Conservation (phyloP, 2,113 vertebrate genomes). For the Equus przewalskii region DNA sequence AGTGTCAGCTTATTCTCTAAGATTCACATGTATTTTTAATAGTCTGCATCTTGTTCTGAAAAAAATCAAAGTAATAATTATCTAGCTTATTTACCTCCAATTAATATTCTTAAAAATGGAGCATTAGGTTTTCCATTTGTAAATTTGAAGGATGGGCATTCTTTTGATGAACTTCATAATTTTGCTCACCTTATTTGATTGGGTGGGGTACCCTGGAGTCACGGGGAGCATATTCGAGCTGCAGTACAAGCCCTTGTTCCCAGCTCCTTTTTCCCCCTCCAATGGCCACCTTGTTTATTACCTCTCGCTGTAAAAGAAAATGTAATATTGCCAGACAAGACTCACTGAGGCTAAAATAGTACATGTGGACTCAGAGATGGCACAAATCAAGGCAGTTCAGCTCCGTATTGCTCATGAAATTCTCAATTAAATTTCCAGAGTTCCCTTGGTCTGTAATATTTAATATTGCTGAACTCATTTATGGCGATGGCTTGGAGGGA, state of each 20-base stretch:
- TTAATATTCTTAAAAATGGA: constrained; percentile 47
- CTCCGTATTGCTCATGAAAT: constrained; percentile 21
- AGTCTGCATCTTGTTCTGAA: not conserved
- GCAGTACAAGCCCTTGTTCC: not conserved
- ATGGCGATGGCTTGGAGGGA: not conserved
- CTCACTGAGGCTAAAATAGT: not conserved
- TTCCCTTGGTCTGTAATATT: not conserved
- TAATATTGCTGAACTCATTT: constrained; percentile 44
- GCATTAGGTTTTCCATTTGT: constrained; percentile 22
- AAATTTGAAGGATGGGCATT: not conserved
- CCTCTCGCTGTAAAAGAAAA: constrained; percentile 51
- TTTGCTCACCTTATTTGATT: constrained; percentile 35
- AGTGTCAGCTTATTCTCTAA: not conserved
- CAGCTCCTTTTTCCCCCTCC: not conserved
- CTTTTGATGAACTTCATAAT: not conserved
- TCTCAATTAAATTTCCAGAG: constrained; percentile 4
- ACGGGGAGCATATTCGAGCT: not conserved
- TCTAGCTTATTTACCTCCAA: constrained; percentile 33
- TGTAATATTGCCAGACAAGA: not conserved
- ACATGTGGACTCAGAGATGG: not conserved
- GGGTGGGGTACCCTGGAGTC: not conserved
- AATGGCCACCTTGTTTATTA: not conserved
- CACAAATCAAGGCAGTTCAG: not conserved
- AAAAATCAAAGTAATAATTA: constrained; percentile 32
- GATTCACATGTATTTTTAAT: constrained; percentile 38